A percentile compares a stretch with the other conserved stretches of the same genome.
These are phyloP conservation scores for Chloroceryle aenea DNA, from an alignment of 2,113 vertebrate species.

Conservation along the genomic window DNA sequence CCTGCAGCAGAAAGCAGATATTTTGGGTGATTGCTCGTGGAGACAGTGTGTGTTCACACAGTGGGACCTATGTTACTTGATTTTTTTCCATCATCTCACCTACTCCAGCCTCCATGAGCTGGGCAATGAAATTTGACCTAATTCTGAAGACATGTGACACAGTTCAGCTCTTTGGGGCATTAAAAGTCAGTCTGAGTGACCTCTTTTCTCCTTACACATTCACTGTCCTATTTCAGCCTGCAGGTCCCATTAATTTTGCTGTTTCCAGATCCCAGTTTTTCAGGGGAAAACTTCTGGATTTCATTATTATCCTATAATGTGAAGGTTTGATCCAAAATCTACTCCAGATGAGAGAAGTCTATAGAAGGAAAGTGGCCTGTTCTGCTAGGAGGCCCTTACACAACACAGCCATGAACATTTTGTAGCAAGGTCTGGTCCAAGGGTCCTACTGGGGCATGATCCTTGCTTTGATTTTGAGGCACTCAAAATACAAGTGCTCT, in stretches of 20 bases:
- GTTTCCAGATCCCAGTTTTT: not conserved
- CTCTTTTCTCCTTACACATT: not conserved
- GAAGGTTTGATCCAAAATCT: not conserved
- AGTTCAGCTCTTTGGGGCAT: not conserved
- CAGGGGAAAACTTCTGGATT: not conserved
- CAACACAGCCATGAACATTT: not conserved
- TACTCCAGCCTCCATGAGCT: not conserved
- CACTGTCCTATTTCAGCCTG: not conserved
- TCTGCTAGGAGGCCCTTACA: not conserved
- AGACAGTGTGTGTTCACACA: too few relatives aligned
- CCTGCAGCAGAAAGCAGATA: not conserved
- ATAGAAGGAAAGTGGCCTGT: not conserved
- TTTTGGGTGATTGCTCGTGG: not conserved
- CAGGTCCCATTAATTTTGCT: not conserved
- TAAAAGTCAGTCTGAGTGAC: not conserved
- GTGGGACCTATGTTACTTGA: too few relatives aligned
- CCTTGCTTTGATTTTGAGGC: not conserved
- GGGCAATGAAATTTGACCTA: not conserved
- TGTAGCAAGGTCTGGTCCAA: not conserved
- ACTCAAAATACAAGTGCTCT: not conserved
- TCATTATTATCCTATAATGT: not conserved
- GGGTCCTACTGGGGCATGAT: not conserved
- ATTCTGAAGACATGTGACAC: not conserved
- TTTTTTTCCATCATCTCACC: not conserved
- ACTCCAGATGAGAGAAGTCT: not conserved